Base-by-base conservation (phyloP, 2,113 vertebrate species). In the Nycticryphes semicollaris region DNA sequence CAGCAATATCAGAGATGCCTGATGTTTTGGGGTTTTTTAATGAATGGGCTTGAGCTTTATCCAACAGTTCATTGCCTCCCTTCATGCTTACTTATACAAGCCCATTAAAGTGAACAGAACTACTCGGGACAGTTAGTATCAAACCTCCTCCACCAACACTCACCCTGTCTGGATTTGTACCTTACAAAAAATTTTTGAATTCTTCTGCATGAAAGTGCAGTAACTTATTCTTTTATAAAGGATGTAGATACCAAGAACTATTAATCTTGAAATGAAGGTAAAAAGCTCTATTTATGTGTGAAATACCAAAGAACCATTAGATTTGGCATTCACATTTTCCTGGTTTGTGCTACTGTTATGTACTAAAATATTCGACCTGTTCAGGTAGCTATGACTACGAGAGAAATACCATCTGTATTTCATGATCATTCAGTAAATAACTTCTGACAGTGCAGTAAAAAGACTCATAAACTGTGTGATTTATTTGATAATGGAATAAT, bases 401-500 rank as follows among this genome's bases (percentile, higher is more conserved):
- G 77, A 85, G 84, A 95, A 97, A 97, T 92, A 70, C 48, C 90
- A 81, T 87, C 90, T 83, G 54, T 95, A 94, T 94, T 91, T 94
- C 95, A 84, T 28, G 54, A 86, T 66, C 91, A 66, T 84, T 94
- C 84, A 74, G 72, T 94, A 97, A 97, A 95, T 95, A 96, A 96
- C 89, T 94, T 85, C 81, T 94, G 87, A 75, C 89, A 96, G 43
- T 47, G 66, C 43, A 72, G 64, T 95, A 96, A 94, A 94, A 95
- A 84, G 56, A 97, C 67, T 86, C 93, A 96, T 96, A 97, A 94
- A 94, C 77, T 27, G 27, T 56, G 41, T 92, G 92, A 97, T 97
- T 97, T 94, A 97, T 94, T 93, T 88, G 62, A 86, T 94, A 96
- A 96, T 86, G 75, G 90, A 95, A 87, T 87, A 92, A 95, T 60